Conservation (phyloP, 2,888 invertebrate genomes). For the Flabesymbios commensalis region DNA sequence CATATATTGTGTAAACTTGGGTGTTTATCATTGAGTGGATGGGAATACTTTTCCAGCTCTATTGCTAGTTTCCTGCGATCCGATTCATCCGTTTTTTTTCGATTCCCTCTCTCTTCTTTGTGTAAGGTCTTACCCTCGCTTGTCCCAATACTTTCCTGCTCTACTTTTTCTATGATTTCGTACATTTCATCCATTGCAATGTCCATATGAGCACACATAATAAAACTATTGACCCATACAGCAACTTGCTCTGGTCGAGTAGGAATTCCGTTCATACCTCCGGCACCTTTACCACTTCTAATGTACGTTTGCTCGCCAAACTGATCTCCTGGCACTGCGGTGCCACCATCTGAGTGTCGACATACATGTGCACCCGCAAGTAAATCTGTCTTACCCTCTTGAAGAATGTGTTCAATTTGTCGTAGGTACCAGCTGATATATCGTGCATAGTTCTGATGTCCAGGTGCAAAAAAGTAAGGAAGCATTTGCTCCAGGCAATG, state of each 20-base stretch:
- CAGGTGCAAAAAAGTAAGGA: slow-evolving; percentile 3
- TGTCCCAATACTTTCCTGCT: neutral
- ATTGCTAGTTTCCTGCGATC: neutral
- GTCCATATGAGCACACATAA: neutral
- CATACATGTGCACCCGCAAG: slow-evolving; percentile 1
- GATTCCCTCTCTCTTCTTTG: neutral
- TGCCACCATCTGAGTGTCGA: neutral
- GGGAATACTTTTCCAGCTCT: neutral
- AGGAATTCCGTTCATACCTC: slow-evolving; percentile 5
- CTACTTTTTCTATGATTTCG: neutral
- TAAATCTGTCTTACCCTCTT: neutral
- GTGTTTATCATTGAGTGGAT: neutral
- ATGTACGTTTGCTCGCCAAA: slow-evolving; percentile 3
- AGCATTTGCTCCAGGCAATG: neutral
- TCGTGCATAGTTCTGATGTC: slow-evolving; percentile 3
- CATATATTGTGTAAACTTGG: neutral
- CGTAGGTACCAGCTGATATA: neutral
- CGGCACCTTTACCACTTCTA: neutral
- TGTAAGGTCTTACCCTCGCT: neutral
- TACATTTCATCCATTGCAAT: neutral
- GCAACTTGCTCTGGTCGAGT: neutral
- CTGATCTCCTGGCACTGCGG: slow-evolving; percentile 5
- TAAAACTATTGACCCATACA: slow-evolving; percentile 3
- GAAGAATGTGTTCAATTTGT: neutral
- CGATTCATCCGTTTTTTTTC: neutral